Base-by-base conservation (phyloP, 2,888 invertebrate species). In the Gisinianus flammeolus region DNA sequence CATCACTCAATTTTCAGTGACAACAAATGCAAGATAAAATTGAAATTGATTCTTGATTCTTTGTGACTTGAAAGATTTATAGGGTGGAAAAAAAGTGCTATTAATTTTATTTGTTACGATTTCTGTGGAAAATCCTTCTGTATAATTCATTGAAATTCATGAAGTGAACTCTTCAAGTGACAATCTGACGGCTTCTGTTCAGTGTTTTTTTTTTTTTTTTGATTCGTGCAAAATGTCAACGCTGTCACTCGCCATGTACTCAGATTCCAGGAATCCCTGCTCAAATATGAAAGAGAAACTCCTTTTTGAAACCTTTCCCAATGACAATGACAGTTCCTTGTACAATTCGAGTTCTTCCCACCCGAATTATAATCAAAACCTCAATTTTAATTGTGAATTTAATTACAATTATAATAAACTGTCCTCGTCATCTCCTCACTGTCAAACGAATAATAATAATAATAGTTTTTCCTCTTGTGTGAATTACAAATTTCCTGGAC, bases 141-240 rank as follows among this genome's bases (percentile, higher is more conserved):
- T n/a, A n/a, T n/a, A n/a, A n/a, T n/a, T n/a, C n/a, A n/a, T n/a
- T n/a, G n/a, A n/a, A n/a, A n/a, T n/a, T n/a, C n/a, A n/a, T n/a
- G n/a, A n/a, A n/a, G n/a, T n/a, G n/a, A n/a, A n/a, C n/a, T n/a
- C n/a, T n/a, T n/a, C n/a, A n/a, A n/a, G n/a, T n/a, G n/a, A n/a
- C n/a, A n/a, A n/a, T n/a, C n/a, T n/a, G n/a, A n/a, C n/a, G n/a
- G n/a, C n/a, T n/a, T n/a, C n/a, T n/a, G n/a, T n/a, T n/a, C n/a
- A n/a, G n/a, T n/a, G n/a, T n/a, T n/a, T n/a, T 54, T 3, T 19
- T 54, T 54, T 44, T 16, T 4, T 56, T 8, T 56, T 12, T n/a
- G n/a, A n/a, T 4, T 12, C n/a, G n/a, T 62, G 62, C 28, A 26
- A 62, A 62, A 62, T 62, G 62, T 62, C 62, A 62, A 26, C 62